phyloP scores from a whole-genome alignment of 2,113 vertebrate genomes.

The Perognathus longimembris region DNA sequence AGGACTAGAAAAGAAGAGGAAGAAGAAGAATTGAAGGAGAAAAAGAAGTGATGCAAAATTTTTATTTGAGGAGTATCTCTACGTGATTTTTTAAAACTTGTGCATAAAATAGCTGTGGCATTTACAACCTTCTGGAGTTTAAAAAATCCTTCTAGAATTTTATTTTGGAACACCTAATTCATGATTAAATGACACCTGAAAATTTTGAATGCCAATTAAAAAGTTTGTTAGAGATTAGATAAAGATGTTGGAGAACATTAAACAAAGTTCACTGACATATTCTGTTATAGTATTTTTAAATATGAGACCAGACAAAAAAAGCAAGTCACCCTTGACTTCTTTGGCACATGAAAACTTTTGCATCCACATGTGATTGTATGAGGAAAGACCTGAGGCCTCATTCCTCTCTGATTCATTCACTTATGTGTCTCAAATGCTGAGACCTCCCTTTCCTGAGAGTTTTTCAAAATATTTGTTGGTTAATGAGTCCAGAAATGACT shows the following conservation, averaged over 20 bases:
- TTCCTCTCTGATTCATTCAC: constrained; percentile 11
- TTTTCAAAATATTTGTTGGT: constrained; percentile 61
- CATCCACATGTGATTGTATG: not conserved
- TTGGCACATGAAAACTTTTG: too few species aligned
- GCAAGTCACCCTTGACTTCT: too few species aligned
- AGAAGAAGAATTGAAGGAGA: constrained; percentile 3
- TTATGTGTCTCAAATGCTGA: constrained; percentile 33
- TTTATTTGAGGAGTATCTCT: constrained; percentile 20
- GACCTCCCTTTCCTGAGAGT: constrained; percentile 30
- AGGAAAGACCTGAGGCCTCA: not conserved
- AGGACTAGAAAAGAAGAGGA: too few species aligned
- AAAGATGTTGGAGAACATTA: not conserved
- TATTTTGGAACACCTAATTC: constrained; percentile 3
- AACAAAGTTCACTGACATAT: not conserved
- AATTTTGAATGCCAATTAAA: not conserved
- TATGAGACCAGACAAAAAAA: too few species aligned
- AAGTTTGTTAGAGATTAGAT: not conserved
- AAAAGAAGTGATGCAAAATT: not conserved
- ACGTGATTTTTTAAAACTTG: not conserved
- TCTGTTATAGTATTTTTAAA: too few species aligned
- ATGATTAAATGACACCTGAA: not conserved
- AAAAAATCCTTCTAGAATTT: not conserved
- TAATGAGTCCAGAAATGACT: constrained; percentile 44
- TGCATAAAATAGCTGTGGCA: not conserved
- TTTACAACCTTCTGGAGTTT: not conserved